Evolutionary conservation across 2,113 vertebrate genomes (phyloP).

Genomic region (Steatornis caripensis): DNA sequence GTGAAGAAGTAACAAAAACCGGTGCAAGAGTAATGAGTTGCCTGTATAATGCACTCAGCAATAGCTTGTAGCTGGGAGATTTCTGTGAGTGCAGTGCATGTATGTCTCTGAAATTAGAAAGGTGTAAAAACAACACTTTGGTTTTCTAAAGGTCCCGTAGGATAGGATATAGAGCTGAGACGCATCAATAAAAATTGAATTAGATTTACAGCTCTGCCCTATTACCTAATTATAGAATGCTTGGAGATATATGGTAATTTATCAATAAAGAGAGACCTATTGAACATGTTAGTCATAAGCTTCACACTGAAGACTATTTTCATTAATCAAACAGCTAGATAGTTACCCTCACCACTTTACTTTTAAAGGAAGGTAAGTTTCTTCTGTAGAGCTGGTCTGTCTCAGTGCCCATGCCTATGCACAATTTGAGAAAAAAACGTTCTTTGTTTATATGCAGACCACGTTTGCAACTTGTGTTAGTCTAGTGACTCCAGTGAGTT

Average conservation of each 20-base stretch:
- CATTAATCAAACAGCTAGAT: constrained; percentile 30
- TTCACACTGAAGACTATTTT: constrained; percentile 15
- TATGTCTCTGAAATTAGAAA: constrained; percentile 1
- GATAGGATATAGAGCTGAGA: constrained; percentile 13
- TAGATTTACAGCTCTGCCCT: constrained; percentile 38
- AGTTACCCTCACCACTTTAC: background rate
- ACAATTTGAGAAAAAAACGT: background rate
- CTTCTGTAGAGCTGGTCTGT: background rate
- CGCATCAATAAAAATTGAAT: constrained; percentile 60
- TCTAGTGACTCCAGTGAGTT: background rate
- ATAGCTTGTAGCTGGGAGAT: background rate
- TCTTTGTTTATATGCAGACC: background rate
- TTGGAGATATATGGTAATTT: constrained; percentile 56
- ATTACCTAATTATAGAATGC: constrained; percentile 49
- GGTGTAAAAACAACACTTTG: background rate
- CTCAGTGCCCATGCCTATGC: background rate
- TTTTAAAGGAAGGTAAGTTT: background rate
- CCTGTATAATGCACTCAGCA: background rate
- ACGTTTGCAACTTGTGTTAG: background rate
- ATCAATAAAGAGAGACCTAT: constrained; percentile 44
- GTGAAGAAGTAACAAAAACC: background rate
- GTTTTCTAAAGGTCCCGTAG: background rate
- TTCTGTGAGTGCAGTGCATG: background rate
- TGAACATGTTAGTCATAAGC: constrained; percentile 33
- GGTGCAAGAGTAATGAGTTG: background rate